Conservation (phyloP, 2,888 invertebrate genomes). For the Hoplodrina ambigua region DNA sequence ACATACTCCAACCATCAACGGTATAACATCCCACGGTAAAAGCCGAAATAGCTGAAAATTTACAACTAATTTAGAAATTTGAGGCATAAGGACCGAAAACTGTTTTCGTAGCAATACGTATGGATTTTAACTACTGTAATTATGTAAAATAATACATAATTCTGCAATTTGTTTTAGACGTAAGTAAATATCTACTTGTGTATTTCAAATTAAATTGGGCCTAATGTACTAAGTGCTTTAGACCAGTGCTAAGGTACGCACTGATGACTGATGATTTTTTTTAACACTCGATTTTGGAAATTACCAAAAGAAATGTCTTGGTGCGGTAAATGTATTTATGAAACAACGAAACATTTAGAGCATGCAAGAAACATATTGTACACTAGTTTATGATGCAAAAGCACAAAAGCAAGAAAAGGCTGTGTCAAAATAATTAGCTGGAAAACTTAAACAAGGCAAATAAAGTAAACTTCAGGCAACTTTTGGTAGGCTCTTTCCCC, state of each 20-base stretch:
- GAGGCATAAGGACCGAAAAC: slow-evolving; percentile 1
- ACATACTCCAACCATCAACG: slow-evolving; percentile 40
- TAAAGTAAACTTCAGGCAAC: neutral
- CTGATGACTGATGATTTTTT: neutral
- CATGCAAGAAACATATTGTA: slow-evolving; percentile 16
- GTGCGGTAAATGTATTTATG: neutral
- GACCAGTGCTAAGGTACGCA: slow-evolving; percentile 3
- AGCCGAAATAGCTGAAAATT: slow-evolving; percentile 21
- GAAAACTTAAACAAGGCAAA: slow-evolving; percentile 31
- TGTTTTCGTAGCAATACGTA: neutral
- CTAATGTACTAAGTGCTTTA: neutral
- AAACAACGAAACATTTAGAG: slow-evolving; percentile 1
- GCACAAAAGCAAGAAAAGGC: slow-evolving; percentile 9
- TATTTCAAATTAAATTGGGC: slow-evolving; percentile 24
- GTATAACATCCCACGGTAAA: slow-evolving; percentile 30
- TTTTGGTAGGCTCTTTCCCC: neutral
- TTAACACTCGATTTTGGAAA: neutral
- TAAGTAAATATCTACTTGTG: neutral
- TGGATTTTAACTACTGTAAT: slow-evolving; percentile 16
- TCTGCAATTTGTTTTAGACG: slow-evolving; percentile 2
- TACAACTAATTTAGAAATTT: slow-evolving; percentile 35
- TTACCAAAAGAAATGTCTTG: neutral
- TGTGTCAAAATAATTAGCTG: slow-evolving; percentile 16
- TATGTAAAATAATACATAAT: neutral
- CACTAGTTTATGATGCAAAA: slow-evolving; percentile 7